A percentile compares a stretch with the other conserved stretches of the same genome.
Evolutionary conservation across 2,888 invertebrate species (phyloP).

Genomic region (Eilema griseolum): DNA sequence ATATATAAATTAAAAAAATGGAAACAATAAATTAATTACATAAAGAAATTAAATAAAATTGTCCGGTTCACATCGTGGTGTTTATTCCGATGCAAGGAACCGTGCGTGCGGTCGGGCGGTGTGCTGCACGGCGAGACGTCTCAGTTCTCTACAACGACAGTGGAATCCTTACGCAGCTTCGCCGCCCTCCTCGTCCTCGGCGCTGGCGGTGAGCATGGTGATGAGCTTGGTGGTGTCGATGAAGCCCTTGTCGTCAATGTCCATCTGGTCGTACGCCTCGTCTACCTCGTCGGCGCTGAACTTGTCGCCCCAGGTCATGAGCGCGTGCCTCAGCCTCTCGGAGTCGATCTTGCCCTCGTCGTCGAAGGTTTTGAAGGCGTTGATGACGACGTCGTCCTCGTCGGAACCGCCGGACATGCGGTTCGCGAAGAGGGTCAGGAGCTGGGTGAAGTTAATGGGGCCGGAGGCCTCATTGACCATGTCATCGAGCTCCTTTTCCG

Average conservation of each 20-base stretch:
- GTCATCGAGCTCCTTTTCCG: slow-evolving; percentile 96
- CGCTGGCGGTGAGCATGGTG: slow-evolving; percentile 95
- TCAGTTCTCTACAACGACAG: slow-evolving; percentile 44
- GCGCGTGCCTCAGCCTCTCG: slow-evolving; percentile 95
- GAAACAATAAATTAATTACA: slow-evolving; percentile 84
- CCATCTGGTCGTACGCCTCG: slow-evolving; percentile 97
- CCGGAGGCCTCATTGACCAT: slow-evolving; percentile 96
- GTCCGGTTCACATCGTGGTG: slow-evolving; percentile 73
- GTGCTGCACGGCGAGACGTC: slow-evolving; percentile 49
- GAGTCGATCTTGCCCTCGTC: slow-evolving; percentile 95
- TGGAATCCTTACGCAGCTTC: slow-evolving; percentile 78
- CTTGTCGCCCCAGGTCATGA: slow-evolving; percentile 98
- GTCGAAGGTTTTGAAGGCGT: slow-evolving; percentile 97
- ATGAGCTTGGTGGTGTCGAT: slow-evolving; percentile 96
- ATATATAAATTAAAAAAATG: slow-evolving; percentile 85
- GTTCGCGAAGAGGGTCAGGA: slow-evolving; percentile 96
- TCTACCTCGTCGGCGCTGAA: slow-evolving; percentile 95
- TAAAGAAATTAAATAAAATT: slow-evolving; percentile 79
- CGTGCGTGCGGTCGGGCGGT: slow-evolving; percentile 66
- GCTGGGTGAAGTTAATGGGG: slow-evolving; percentile 98
- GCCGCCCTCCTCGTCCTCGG: slow-evolving; percentile 92
- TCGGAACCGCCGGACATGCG: slow-evolving; percentile 97
- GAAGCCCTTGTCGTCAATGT: slow-evolving; percentile 95
- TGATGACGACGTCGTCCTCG: slow-evolving; percentile 96
- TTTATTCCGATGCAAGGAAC: slow-evolving; percentile 70